These are phyloP conservation scores for Acleris emargana DNA, from an alignment of 2,888 invertebrate genomes.

Conservation along the genomic window DNA sequence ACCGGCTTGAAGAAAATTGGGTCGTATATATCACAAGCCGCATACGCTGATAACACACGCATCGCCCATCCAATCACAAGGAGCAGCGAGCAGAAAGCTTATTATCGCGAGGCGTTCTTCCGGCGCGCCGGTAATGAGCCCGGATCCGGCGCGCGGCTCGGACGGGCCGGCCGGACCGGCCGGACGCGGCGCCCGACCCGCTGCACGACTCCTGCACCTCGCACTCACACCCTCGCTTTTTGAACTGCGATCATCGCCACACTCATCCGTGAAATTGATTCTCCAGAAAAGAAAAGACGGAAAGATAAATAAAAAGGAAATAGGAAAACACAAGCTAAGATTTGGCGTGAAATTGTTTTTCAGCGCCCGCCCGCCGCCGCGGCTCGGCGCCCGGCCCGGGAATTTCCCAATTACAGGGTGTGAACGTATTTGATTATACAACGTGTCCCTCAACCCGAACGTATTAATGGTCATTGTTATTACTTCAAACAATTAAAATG, in stretches of 20 bases:
- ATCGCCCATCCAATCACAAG: conserved; percentile 78
- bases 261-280: conserved; percentile 84
- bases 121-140: conserved; percentile 69
- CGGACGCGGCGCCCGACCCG: conserved; percentile 33
- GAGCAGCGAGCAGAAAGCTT: conserved; percentile 76
- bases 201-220: conserved; percentile 52
- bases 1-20: conserved; percentile 72
- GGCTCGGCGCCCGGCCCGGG: conserved; percentile 65
- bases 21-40: conserved; percentile 68
- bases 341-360: conserved; percentile 85
- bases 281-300: conserved; percentile 81
- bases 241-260: conserved; percentile 82
- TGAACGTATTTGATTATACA: conserved; percentile 78
- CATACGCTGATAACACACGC: conserved; percentile 77
- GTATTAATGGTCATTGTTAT: conserved; percentile 34
- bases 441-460: conserved; percentile 55
- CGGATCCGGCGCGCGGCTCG: conserved; percentile 43
- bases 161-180: conserved; percentile 39
- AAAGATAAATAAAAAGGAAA: conserved; percentile 84
- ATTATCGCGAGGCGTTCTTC: conserved; percentile 73
- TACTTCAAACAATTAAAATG: conserved; percentile 18
- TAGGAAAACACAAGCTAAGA: conserved; percentile 84
- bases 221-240: conserved; percentile 70
- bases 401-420: conserved; percentile 82
- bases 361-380: conserved; percentile 71